Evolutionary conservation across 2,113 vertebrate species (phyloP), one percentile per base, ranked within the genome.

Genomic region (Centrocercus urophasianus): DNA sequence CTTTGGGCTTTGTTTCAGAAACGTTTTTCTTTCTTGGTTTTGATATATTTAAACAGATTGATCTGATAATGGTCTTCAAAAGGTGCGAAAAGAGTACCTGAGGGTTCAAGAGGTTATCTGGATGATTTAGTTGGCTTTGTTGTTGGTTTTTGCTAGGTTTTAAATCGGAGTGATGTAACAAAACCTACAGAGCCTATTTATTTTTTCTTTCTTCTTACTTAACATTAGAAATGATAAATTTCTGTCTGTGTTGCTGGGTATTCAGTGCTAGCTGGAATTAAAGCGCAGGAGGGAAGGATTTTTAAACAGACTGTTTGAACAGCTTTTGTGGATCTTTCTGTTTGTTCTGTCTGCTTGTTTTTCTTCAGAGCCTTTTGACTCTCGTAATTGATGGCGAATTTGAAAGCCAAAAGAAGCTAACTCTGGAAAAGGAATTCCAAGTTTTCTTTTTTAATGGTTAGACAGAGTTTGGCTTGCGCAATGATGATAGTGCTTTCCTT

Each of bases 331-430:
- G 85, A 83, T 97, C 84, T 76, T 73, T 83, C 0, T 95, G 78
- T 95, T 96, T 97, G 94, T 94, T 96, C 93, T 93, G 11, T 56
- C 76, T 92, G 96, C 96, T 97, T 95, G 90, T 95, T 94, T 94
- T 95, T 91, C 90, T 93, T 95, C 73, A 86, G 88, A 93, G 66
- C 77, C 85, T 80, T 94, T 88, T 92, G 90, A 66, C 83, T 94
- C 36, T 25, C 72, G 66, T 93, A 95, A 95, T 95, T 93, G 94
- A 96, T 95, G 95, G 77, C 75, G 83, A 95, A 10, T 95, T 91
- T 88, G 83, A 95, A 93, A 95, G 89, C 89, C 85, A 89, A 91
- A 94, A 95, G 92, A 86, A 88, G 86, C 83, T 48, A 92, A 82
- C 40, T 70, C 40, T 86, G 85, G 70, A 95, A 76, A 88, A 89